Conservation (phyloP, 2,113 vertebrate species). For the Nematolebias whitei region DNA sequence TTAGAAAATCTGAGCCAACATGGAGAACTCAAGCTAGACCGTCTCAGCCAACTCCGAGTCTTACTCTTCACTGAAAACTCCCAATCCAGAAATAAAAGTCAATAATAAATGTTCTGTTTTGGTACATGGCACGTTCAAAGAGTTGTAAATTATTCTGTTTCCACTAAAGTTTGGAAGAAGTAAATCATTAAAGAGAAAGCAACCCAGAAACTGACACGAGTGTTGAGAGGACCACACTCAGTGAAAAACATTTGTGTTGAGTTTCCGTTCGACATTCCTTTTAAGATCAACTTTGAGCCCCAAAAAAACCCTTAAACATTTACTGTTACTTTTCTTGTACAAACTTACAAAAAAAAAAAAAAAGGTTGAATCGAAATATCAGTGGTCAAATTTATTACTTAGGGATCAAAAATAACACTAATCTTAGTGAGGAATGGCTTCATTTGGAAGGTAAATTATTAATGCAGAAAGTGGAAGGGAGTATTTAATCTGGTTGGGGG, state of each 20-base stretch:
- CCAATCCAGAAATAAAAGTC: slow-evolving; percentile 55
- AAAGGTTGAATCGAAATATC: slow-evolving; percentile 8
- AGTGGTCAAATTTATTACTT: slow-evolving; percentile 19
- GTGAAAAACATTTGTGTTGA: slow-evolving; percentile 16
- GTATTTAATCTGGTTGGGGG: slow-evolving; percentile 33
- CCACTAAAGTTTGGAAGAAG: slow-evolving; percentile 43
- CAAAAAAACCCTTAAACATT: slow-evolving; percentile 26
- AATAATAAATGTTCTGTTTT: slow-evolving; percentile 41
- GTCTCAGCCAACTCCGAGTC: slow-evolving; percentile 48
- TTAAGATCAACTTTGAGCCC: background rate
- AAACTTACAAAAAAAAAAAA: slow-evolving; percentile 8
- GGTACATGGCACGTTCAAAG: slow-evolving; percentile 39
- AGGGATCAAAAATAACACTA: slow-evolving; percentile 24
- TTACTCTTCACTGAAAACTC: slow-evolving; percentile 47
- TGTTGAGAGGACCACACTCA: slow-evolving; percentile 36
- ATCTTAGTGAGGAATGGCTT: slow-evolving; percentile 25
- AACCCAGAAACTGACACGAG: slow-evolving; percentile 23
- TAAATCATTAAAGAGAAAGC: slow-evolving; percentile 57
- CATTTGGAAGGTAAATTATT: slow-evolving; percentile 45
- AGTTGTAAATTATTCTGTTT: slow-evolving; percentile 56
- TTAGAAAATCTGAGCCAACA: slow-evolving; percentile 65
- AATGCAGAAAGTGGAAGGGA: slow-evolving; percentile 39
- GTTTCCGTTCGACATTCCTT: slow-evolving; percentile 21
- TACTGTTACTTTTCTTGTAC: slow-evolving; percentile 16
- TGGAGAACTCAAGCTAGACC: slow-evolving; percentile 52